These are phyloP conservation scores for Channa maculata DNA, from an alignment of 2,113 vertebrate species.

Conservation along the genomic window DNA sequence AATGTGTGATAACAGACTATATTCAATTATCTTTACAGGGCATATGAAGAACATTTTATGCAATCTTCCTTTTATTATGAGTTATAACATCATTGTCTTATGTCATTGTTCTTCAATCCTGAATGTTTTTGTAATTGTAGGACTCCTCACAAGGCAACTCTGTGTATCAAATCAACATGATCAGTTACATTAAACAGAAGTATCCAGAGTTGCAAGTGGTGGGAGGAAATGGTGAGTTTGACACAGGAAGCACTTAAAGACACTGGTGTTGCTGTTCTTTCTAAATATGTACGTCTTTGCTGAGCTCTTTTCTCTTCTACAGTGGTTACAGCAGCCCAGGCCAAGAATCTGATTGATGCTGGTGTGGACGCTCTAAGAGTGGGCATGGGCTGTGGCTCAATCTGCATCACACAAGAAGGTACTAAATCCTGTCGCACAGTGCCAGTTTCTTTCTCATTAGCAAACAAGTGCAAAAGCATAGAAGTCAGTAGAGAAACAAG, in stretches of 20 bases:
- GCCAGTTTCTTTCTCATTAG: background rate
- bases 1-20: too few species aligned
- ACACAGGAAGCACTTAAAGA: background rate
- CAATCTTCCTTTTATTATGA: too few species aligned
- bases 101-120: background rate
- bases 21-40: too few species aligned
- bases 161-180: slow-evolving; percentile 93
- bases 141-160: slow-evolving; percentile 96
- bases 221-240: slow-evolving; percentile 90
- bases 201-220: slow-evolving; percentile 90
- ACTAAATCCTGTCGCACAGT: background rate
- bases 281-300: background rate
- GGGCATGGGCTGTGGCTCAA: slow-evolving; percentile 95
- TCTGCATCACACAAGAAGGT: slow-evolving; percentile 98
- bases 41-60: too few species aligned
- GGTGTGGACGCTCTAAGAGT: slow-evolving; percentile 92
- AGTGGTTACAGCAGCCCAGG: slow-evolving; percentile 95
- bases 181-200: slow-evolving; percentile 93
- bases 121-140: slow-evolving; percentile 65
- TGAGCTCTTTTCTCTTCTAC: background rate
- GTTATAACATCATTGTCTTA: too few species aligned
- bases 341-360: slow-evolving; percentile 94
- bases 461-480: background rate
- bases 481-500: too few species aligned
- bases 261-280: background rate